These are phyloP conservation scores for Hoplodrina ambigua DNA, from an alignment of 2,888 invertebrate species.

Conservation along the genomic window DNA sequence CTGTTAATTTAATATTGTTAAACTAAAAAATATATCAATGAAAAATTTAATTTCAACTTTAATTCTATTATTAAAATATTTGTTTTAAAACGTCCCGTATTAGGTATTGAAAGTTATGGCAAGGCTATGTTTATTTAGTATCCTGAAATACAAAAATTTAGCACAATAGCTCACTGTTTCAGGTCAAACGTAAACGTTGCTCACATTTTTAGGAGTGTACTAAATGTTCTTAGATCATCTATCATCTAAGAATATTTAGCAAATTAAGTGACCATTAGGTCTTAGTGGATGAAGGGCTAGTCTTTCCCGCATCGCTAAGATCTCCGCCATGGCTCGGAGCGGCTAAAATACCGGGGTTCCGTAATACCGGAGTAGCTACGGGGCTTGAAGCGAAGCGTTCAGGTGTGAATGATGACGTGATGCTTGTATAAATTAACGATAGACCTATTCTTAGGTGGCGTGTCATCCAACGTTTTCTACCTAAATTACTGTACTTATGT, in stretches of 20 bases:
- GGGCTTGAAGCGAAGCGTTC: conserved; percentile 39
- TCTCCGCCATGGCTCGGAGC: conserved; percentile 51
- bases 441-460: conserved; percentile 50
- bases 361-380: conserved; percentile 45
- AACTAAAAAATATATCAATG: too few relatives aligned
- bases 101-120: too few relatives aligned
- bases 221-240: too few relatives aligned
- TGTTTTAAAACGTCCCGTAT: too few relatives aligned
- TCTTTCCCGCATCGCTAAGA: conserved; percentile 38
- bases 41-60: too few relatives aligned
- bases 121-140: too few relatives aligned
- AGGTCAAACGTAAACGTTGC: background rate
- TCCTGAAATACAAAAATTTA: background rate
- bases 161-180: background rate
- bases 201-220: background rate
- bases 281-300: conserved; percentile 48
- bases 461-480: conserved; percentile 40
- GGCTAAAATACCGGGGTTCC: conserved; percentile 39
- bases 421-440: conserved; percentile 62
- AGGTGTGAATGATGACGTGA: conserved; percentile 58
- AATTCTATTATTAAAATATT: too few relatives aligned
- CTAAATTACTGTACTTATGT: background rate
- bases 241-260: background rate
- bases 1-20: too few relatives aligned
- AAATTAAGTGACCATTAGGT: background rate